These are phyloP conservation scores for Pyrgilauda ruficollis DNA, from an alignment of 2,113 vertebrate species.

Conservation along the genomic window DNA sequence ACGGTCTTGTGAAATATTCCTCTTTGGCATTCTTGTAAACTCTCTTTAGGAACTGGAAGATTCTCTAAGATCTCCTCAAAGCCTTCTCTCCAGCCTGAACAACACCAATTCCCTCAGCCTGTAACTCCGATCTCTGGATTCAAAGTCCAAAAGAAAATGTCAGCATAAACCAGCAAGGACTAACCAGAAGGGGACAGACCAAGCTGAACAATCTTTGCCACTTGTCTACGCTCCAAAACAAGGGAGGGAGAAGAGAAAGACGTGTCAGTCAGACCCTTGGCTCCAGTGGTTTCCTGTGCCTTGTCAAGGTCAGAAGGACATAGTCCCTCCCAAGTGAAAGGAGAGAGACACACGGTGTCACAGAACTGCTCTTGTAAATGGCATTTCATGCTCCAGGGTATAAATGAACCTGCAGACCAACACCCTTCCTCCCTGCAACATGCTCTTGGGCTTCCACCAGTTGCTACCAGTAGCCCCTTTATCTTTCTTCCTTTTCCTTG, in stretches of 20 bases:
- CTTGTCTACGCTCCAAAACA: background rate
- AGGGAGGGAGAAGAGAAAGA: background rate
- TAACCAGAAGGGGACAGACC: background rate
- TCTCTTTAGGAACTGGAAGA: background rate
- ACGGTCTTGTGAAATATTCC: background rate
- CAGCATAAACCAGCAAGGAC: background rate
- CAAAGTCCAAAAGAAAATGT: background rate
- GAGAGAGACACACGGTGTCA: background rate
- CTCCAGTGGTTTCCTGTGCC: constrained; percentile 22
- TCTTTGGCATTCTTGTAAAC: background rate
- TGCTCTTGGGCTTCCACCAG: background rate
- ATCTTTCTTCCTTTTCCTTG: background rate
- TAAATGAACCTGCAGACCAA: background rate
- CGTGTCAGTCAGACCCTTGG: background rate
- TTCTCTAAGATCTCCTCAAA: background rate
- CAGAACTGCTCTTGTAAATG: constrained; percentile 2
- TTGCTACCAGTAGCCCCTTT: background rate
- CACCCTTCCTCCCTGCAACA: background rate
- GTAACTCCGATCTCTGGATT: background rate
- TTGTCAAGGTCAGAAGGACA: constrained; percentile 39
- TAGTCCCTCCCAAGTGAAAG: background rate
- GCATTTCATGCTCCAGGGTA: background rate
- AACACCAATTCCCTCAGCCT: background rate
- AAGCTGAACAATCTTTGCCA: background rate
- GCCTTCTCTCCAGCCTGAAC: background rate